Conservation (phyloP, 2,888 invertebrate genomes). For the Melitaea athalia region DNA sequence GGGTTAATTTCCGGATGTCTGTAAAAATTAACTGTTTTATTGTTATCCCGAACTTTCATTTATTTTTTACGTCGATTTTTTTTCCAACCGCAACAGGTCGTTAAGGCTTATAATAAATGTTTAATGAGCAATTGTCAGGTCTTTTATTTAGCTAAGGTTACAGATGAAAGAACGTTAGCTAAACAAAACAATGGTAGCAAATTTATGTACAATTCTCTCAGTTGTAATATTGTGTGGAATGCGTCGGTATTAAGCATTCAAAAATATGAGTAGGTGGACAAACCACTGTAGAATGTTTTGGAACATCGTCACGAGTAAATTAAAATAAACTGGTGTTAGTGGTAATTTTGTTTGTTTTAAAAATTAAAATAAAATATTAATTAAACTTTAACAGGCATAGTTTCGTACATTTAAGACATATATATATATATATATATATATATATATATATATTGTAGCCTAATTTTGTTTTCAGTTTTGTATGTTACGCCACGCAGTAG, state of each 20-base stretch:
- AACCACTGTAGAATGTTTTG: background rate
- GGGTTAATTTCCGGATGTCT: too few relatives aligned
- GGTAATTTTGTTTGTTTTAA: background rate
- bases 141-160: conserved; percentile 21
- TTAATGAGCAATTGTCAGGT: conserved; percentile 14
- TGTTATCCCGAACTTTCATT: too few relatives aligned
- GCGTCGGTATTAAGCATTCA: conserved; percentile 1
- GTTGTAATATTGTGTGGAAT: conserved; percentile 31
- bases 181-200: conserved; percentile 27
- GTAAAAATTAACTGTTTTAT: too few relatives aligned
- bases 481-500: background rate
- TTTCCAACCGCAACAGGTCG: background rate
- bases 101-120: conserved; percentile 25
- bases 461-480: too few relatives aligned
- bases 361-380: background rate
- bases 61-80: too few relatives aligned
- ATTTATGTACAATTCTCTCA: conserved; percentile 23
- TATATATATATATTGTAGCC: too few relatives aligned
- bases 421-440: too few relatives aligned
- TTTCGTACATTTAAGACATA: too few relatives aligned
- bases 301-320: background rate
- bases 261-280: background rate
- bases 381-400: too few relatives aligned
- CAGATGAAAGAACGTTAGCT: conserved; percentile 34
- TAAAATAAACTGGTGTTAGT: background rate